Base-by-base conservation (phyloP, 2,888 invertebrate species). In the Torymus aiolomorphi region DNA sequence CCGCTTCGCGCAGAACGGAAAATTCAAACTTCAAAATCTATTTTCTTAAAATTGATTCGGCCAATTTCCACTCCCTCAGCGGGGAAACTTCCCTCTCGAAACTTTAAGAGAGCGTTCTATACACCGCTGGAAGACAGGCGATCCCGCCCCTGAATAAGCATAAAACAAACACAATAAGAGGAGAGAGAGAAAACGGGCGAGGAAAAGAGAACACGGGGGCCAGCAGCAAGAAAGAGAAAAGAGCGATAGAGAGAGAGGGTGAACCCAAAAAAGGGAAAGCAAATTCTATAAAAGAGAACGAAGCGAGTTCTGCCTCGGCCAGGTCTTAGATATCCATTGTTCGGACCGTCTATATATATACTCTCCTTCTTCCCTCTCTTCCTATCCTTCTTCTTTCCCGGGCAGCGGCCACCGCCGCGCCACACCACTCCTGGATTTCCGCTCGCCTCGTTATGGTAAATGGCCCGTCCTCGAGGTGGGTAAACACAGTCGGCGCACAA, bases 381-480 rank as follows among this genome's bases (percentile, higher is more conserved):
- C 73, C 80, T 77, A 20, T 8, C 16, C 18, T 42, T 54, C 31
- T 31, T 62, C 24, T 12, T 24, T 54, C 54, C 13, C 63, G 5
- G 31, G 11, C 16, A 12, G n/a, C 49, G 42, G 12, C 52, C 14
- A 42, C 31, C 18, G 16, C 54, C 84, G 82, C 80, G 82, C 84
- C 84, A 82, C 81, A 83, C 83, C 82, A 82, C 82, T 83, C 83
- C 83, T 83, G 85, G 84, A 80, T 84, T 86, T 86, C 81, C 85
- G 84, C 86, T 87, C 85, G 84, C 85, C 89, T 88, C 88, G 88
- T 89, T 89, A 89, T 87, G 87, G 86, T 88, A 89, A 89, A 89
- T 88, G 88, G 87, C 86, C 86, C 85, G 86, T 86, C 86, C 87
- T 87, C 85, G 87, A 86, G 86, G 86, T 84, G 85, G 83, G 85